Base-by-base conservation (phyloP, 2,797 vertebrate species). In the Phrynocephalus guinanensis region DNA sequence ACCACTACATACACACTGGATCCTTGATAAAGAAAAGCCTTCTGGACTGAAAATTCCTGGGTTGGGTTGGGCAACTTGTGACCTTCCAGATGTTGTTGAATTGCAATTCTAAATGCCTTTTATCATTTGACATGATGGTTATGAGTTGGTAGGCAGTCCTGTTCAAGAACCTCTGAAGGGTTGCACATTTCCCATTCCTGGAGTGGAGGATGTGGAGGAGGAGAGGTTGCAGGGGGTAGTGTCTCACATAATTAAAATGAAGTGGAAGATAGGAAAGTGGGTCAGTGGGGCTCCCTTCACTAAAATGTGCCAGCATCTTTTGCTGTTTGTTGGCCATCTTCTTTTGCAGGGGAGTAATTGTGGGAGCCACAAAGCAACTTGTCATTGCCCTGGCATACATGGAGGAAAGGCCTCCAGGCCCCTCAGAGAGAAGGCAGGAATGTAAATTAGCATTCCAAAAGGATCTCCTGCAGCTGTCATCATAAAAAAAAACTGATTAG, bases 401-500 rank as follows among this genome's bases (percentile, higher is more conserved):
- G 66, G 86, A 91, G 94, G 89, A 89, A 88, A 94, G 90, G 87
- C 83, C 87, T 73, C 67, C 73, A 79, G 89, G 67, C 86, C 89
- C 91, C 90, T 86, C 83, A 92, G 79, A 96, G 86, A 0, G 28
- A 96, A 95, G 84, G 22, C 89, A 24, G 92, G 96, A 96, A 96
- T 95, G 95, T 95, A 96, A 95, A 97, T 97, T 95, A 97, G 84
- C 94, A 97, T 97, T 96, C 96, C 91, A 91, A 93, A 95, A 95
- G 92, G 94, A 95, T 95, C 86, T 94, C 94, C 91, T 92, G 93
- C 96, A 97, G 96, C 96, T 97, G 97, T 95, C 96, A 95, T 95
- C 94, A 95, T 96, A 97, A 96, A 97, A 95, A 95, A 96, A 96
- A 96, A 95, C 96, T 97, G 96, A 97, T 97, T 97, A 97, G 96